phyloP scores from a whole-genome alignment of 2,888 invertebrate genomes.

The Heliconius ismenius region DNA sequence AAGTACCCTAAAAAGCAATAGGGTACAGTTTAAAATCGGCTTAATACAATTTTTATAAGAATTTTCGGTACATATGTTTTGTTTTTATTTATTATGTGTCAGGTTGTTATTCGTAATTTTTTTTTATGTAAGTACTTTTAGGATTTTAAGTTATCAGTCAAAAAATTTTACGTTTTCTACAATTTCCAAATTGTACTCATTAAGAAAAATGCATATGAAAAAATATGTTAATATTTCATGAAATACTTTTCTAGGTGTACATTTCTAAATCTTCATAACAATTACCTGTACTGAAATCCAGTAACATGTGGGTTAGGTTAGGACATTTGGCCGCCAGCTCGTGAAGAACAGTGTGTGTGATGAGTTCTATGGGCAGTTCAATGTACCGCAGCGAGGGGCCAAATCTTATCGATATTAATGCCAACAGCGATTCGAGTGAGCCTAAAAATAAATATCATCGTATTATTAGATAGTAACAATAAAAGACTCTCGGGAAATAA shows the following conservation, averaged over 20 bases:
- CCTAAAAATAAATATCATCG: slow-evolving; percentile 67
- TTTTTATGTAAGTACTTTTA: neutral
- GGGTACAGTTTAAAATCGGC: no score
- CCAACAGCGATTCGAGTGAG: slow-evolving; percentile 92
- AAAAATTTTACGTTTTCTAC: no score
- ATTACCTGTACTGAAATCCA: slow-evolving; percentile 95
- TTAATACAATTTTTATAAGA: no score
- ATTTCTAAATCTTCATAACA: neutral
- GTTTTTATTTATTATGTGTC: no score
- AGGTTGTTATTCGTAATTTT: neutral
- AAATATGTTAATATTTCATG: no score
- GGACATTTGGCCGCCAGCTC: slow-evolving; percentile 98
- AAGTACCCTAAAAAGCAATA: no score
- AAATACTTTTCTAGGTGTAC: no score
- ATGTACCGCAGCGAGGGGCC: slow-evolving; percentile 94
- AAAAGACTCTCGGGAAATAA: neutral
- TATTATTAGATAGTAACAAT: neutral
- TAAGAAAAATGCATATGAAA: no score
- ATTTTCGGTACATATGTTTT: no score
- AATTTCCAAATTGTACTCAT: neutral
- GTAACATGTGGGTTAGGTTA: slow-evolving; percentile 95
- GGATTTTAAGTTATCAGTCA: no score
- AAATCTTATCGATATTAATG: slow-evolving; percentile 93
- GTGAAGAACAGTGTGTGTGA: slow-evolving; percentile 97
- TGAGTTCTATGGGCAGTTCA: slow-evolving; percentile 96